These are phyloP conservation scores for Erebia epiphron DNA, from an alignment of 2,888 invertebrate genomes.

Conservation along the genomic window DNA sequence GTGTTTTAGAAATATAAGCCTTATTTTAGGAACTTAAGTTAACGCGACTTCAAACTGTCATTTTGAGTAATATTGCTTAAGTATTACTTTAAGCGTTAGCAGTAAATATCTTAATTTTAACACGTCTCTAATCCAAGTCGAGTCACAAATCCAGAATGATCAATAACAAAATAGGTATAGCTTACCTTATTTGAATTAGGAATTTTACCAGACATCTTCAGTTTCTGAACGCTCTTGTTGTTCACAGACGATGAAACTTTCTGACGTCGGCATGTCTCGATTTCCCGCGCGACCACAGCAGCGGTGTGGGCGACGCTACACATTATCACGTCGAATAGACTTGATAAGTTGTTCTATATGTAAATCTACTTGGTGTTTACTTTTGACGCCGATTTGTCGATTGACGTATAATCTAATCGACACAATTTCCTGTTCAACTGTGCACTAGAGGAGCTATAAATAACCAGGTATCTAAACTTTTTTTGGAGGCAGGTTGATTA, in stretches of 20 bases:
- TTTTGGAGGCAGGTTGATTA: too few species aligned
- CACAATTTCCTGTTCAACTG: conserved; percentile 23
- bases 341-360: conserved; percentile 35
- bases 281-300: conserved; percentile 59
- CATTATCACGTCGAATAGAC: conserved; percentile 43
- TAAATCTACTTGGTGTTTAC: conserved; percentile 31
- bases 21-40: too few species aligned
- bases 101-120: too few species aligned
- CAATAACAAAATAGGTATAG: conserved; percentile 34
- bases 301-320: conserved; percentile 59
- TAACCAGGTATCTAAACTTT: too few species aligned
- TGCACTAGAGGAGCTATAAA: too few species aligned
- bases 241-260: conserved; percentile 36
- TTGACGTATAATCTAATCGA: conserved; percentile 25
- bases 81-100: too few species aligned
- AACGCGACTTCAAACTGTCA: too few species aligned
- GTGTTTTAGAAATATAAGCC: too few species aligned
- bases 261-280: conserved; percentile 53
- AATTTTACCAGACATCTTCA: conserved; percentile 31
- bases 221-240: conserved; percentile 29
- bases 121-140: neutral
- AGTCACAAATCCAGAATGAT: neutral
- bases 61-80: too few species aligned
- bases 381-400: conserved; percentile 39
- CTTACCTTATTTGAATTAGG: conserved; percentile 60